Conservation (phyloP, 2,113 vertebrate genomes). For the Himantopus leucocephalus region DNA sequence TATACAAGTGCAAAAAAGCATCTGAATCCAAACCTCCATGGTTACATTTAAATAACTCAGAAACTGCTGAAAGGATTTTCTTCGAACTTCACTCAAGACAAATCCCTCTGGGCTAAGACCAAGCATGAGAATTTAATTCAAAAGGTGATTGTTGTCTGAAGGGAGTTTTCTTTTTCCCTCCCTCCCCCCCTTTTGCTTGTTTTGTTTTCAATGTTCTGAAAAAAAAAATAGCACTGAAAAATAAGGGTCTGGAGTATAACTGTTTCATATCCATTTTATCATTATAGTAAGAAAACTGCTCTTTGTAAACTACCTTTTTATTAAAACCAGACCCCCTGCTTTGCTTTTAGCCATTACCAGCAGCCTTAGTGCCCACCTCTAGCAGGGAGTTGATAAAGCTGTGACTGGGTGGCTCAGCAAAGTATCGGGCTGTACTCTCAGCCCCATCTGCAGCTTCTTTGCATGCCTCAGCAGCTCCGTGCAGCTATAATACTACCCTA, state of each 20-base stretch:
- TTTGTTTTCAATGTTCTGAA: background rate
- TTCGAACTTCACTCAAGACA: conserved; percentile 42
- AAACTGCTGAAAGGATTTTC: conserved; percentile 61
- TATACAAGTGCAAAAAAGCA: conserved; percentile 56
- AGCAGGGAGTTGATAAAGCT: background rate
- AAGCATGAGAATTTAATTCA: conserved; percentile 59
- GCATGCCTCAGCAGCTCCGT: conserved; percentile 9
- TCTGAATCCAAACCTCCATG: conserved; percentile 56
- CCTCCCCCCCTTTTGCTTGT: background rate
- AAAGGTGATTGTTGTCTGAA: conserved; percentile 61
- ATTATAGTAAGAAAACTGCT: conserved; percentile 23
- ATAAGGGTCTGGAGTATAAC: background rate
- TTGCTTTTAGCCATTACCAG: background rate
- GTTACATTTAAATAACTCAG: conserved; percentile 62
- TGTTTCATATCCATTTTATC: conserved; percentile 25
- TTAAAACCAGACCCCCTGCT: conserved; percentile 25
- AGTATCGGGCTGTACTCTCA: background rate
- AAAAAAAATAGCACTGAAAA: conserved; percentile 15
- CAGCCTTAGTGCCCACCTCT: background rate
- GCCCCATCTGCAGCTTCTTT: conserved; percentile 13
- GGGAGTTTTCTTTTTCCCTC: background rate
- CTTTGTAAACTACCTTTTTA: conserved; percentile 3
- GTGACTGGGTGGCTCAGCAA: background rate
- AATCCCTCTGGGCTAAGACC: conserved; percentile 57
- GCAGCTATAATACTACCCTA: conserved; percentile 23